phyloP scores from a whole-genome alignment of 2,797 vertebrate species.

The Amblyopsis hoosieri region DNA sequence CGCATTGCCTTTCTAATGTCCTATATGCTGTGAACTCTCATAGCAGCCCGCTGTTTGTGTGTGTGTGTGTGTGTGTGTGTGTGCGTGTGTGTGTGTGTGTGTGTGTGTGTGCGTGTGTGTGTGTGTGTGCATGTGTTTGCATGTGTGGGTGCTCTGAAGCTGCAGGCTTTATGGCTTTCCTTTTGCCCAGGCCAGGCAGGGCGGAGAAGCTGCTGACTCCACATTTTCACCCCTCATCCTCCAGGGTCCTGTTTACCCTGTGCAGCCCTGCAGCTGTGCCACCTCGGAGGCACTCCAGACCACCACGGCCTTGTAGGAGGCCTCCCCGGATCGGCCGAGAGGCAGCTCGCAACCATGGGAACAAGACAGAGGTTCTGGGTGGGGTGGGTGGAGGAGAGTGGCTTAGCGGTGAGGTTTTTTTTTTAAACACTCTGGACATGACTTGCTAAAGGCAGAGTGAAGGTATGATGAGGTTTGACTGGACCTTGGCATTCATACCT shows the following conservation, averaged over 20 bases:
- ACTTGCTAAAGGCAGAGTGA: constrained; percentile 26
- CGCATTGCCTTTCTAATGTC: constrained; percentile 49
- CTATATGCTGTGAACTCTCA: constrained; percentile 56
- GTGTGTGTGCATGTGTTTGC: background rate
- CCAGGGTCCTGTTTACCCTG: constrained; percentile 75
- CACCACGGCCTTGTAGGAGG: constrained; percentile 68
- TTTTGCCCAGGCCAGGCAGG: constrained; percentile 57
- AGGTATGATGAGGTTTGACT: constrained; percentile 64
- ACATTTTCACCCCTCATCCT: constrained; percentile 75
- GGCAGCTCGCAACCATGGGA: constrained; percentile 53
- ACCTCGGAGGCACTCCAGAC: constrained; percentile 77
- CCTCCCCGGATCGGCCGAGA: constrained; percentile 42
- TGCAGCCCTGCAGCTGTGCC: constrained; percentile 69
- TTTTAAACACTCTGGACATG: constrained; percentile 26
- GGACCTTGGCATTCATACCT: constrained; percentile 49
- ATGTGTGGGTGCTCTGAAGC: constrained; percentile 69
- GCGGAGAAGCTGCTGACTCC: constrained; percentile 69
- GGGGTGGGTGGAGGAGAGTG: constrained; percentile 59
- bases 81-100: constrained; percentile 4
- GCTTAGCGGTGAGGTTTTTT: constrained; percentile 60
- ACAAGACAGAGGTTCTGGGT: constrained; percentile 57
- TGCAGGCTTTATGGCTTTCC: constrained; percentile 73
- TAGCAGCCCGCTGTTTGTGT: constrained; percentile 39
- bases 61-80: constrained; percentile 26
- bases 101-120: constrained; percentile 6